phyloP scores from a whole-genome alignment of 2,797 vertebrate genomes.

The Sciaenops ocellatus region DNA sequence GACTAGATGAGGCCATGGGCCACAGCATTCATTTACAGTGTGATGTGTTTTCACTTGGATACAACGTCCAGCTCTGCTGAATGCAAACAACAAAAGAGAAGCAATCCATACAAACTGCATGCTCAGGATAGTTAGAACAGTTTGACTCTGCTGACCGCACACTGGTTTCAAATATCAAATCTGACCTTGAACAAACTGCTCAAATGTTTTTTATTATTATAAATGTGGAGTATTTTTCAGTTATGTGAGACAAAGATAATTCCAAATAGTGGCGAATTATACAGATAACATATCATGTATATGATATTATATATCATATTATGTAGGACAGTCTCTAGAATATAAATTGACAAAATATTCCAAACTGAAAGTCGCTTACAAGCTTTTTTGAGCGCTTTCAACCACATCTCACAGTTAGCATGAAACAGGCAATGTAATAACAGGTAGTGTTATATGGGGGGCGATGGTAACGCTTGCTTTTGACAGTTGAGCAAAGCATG shows the following conservation, averaged over 20 bases:
- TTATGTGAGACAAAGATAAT: no score
- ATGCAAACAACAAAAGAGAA: constrained; percentile 28
- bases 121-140: neutral
- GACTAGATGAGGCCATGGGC: constrained; percentile 49
- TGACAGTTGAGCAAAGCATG: no score
- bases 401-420: no score
- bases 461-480: no score
- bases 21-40: constrained; percentile 40
- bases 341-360: neutral
- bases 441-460: no score
- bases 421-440: no score
- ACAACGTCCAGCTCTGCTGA: constrained; percentile 12
- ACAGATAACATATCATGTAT: neutral
- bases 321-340: neutral
- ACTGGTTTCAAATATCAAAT: neutral
- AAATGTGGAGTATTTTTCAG: no score
- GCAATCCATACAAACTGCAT: constrained; percentile 17
- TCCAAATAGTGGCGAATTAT: neutral
- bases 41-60: constrained; percentile 39
- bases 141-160: constrained; percentile 1
- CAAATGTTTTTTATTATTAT: neutral
- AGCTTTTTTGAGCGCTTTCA: neutral
- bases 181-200: neutral
- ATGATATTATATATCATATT: neutral
- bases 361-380: neutral